Evolutionary conservation across 2,113 vertebrate genomes (phyloP).

Genomic region (Gobiocypris rarus): DNA sequence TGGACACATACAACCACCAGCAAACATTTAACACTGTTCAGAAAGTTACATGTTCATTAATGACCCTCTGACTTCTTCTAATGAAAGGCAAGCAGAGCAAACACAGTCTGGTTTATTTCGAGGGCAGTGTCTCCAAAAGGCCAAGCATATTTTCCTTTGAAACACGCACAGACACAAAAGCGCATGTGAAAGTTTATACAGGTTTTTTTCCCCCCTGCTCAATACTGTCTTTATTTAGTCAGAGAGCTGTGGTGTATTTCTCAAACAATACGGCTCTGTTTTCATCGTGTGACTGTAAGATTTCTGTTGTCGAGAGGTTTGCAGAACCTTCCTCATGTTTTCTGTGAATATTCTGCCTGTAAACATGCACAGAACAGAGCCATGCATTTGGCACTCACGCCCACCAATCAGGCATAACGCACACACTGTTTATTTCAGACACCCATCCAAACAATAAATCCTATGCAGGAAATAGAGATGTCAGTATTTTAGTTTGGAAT

Average conservation of each 20-base stretch:
- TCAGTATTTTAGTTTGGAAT: neutral
- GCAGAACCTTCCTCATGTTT: neutral
- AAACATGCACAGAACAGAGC: neutral
- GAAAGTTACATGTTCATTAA: neutral
- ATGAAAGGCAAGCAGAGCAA: neutral
- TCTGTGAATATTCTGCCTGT: neutral
- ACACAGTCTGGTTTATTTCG: neutral
- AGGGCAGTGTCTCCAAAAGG: neutral
- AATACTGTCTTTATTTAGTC: slow-evolving; percentile 32
- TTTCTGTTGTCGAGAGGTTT: neutral
- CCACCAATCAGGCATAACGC: neutral
- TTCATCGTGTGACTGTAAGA: neutral
- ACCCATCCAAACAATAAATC: neutral
- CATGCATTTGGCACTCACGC: too few relatives aligned
- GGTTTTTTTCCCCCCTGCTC: neutral
- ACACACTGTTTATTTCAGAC: neutral
- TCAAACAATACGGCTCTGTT: slow-evolving; percentile 17
- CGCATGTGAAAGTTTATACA: slow-evolving; percentile 2
- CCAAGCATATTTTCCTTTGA: neutral
- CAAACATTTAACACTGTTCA: neutral
- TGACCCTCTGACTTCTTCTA: neutral
- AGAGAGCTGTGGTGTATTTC: neutral
- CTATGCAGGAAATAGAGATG: neutral
- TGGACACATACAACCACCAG: neutral
- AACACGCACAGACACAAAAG: slow-evolving; percentile 3